phyloP scores from a whole-genome alignment of 2,113 vertebrate genomes.

The Cyanoderma ruficeps region DNA sequence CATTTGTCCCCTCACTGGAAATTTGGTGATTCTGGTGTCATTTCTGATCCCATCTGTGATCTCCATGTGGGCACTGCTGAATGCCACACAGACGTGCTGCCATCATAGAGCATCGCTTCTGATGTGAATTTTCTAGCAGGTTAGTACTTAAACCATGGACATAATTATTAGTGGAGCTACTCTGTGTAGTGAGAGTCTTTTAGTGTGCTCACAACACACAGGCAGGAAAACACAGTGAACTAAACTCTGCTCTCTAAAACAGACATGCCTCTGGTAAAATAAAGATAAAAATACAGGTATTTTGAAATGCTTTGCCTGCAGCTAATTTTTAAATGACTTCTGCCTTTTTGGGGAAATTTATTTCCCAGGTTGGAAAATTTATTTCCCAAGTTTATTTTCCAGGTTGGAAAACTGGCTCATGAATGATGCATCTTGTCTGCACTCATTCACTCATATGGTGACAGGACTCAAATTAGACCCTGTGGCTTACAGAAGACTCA shows the following conservation, averaged over 20 bases:
- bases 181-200: background rate
- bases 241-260: background rate
- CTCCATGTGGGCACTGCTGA: fast-evolving
- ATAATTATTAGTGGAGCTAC: background rate
- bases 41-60: background rate
- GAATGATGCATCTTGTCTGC: background rate
- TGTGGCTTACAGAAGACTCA: background rate
- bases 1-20: background rate
- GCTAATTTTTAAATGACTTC: background rate
- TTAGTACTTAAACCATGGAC: background rate
- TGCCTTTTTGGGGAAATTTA: background rate
- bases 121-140: background rate
- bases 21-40: background rate
- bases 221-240: background rate
- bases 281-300: background rate
- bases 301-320: background rate
- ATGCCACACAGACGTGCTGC: fast-evolving
- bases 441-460: background rate
- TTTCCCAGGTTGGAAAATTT: background rate
- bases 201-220: fast-evolving
- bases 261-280: background rate
- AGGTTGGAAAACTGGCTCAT: background rate
- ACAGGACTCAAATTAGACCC: background rate
- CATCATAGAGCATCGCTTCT: fast-evolving
- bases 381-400: background rate